Evolutionary conservation across 2,888 invertebrate genomes (phyloP), one percentile per base, ranked within the genome.

Genomic region (Ormyrus thymus): DNA sequence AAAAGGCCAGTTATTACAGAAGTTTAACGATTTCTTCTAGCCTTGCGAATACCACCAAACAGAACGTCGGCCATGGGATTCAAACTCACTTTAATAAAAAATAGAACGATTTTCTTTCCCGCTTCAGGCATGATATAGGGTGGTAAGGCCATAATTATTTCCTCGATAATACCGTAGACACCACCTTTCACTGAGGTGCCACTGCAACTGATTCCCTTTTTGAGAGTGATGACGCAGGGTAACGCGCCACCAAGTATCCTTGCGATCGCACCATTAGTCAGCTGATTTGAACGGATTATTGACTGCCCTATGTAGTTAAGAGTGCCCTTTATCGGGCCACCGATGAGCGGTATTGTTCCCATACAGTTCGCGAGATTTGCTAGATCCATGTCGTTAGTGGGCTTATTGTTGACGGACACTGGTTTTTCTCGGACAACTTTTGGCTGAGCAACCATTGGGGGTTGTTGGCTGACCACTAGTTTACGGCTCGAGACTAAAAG

Each of bases 211-310:
- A 83, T 48, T 0, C 82, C 80, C 3, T 43, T 0, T 0, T 55
- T 6, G 0, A 78, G 1, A 7, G 45, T 6, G 0, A 85, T 6
- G 0, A 59, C 78, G 62, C 86, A 86, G 0, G 86, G 86, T 5
- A 85, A 70, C 0, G 80, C 50, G 15, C 83, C 83, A 43, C 82
- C 82, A 0, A 86, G 15, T 1, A 85, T 2, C 53, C 83, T 80
- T 0, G 79, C 76, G 0, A 85, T 0, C 29, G 46, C 29, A 29
- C 29, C 29, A 29, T 29, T 29, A 29, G 29, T 29, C 4, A 29
- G 3, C 4, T 29, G 29, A 29, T 29, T 29, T 0, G 29, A 4
- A 3, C 0, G 2, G 29, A 29, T 29, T 29, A 29, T 29, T 29
- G 1, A 3, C 29, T 29, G 1, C 4, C 62, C 66, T 0, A 78